phyloP scores from a whole-genome alignment of 2,113 vertebrate species.

The Coracopsis vasa region DNA sequence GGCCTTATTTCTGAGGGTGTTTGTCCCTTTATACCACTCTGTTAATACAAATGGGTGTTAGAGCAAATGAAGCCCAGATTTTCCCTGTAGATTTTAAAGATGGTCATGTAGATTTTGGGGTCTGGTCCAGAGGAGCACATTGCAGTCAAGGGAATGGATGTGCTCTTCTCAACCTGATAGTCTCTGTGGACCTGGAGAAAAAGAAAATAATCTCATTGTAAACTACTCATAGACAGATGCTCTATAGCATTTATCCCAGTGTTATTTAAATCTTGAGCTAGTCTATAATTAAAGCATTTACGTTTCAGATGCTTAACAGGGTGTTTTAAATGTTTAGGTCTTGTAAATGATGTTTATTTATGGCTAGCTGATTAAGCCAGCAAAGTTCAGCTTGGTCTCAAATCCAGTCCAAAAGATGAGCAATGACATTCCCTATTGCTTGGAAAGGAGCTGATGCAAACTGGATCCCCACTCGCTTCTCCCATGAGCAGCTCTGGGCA shows the following conservation, averaged over 20 bases:
- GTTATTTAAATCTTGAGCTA: constrained; percentile 64
- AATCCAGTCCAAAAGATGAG: neutral
- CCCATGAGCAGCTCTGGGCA: neutral
- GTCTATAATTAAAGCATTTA: constrained; percentile 73
- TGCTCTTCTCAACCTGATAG: neutral
- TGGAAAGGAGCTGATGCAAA: neutral
- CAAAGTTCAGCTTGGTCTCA: constrained; percentile 28
- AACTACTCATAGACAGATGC: constrained; percentile 71
- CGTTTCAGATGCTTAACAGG: constrained; percentile 71
- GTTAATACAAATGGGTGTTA: neutral
- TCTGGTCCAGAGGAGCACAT: neutral
- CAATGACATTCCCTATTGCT: neutral
- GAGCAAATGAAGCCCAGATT: neutral
- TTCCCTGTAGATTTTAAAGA: neutral
- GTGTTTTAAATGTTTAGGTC: constrained; percentile 68
- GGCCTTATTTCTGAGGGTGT: neutral
- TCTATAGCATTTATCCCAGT: constrained; percentile 61
- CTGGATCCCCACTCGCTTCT: accelerated
- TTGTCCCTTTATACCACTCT: neutral
- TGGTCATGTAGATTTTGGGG: neutral
- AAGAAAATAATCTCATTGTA: constrained; percentile 32
- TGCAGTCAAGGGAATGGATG: neutral
- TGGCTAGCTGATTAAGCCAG: constrained; percentile 58
- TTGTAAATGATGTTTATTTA: constrained; percentile 74
- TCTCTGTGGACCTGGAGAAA: neutral